Evolutionary conservation across 2,113 vertebrate genomes (phyloP), one percentile per base, ranked within the genome.

Genomic region (Mixornis gularis): DNA sequence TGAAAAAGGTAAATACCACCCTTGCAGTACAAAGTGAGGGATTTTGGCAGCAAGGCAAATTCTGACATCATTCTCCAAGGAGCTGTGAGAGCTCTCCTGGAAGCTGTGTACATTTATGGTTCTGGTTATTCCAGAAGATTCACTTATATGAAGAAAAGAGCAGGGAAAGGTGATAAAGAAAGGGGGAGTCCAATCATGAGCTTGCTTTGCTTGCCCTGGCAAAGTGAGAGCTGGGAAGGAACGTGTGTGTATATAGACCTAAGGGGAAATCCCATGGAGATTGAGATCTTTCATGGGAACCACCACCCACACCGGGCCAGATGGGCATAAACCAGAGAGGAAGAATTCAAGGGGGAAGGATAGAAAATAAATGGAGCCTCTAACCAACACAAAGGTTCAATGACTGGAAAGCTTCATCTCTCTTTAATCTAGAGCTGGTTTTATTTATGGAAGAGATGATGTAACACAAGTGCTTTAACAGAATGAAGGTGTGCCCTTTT

Each of bases 1-100:
- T 92, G 92, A 76, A 89, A 91, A 91, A 52, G 51, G 85, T 91
- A 96, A 95, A 91, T 70, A 85, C 29, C 79, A 40, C 43, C 13
- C 26, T 63, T 16, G 2, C 43, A 63, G 36, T 68, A 72, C 3
- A 1, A 93, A 84, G 27, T 65, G 44, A 62, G 71, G 14, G 26
- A 1, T 68, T 85, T 79, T 55, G 71, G 79, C 87, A 82, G 66
- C 77, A 76, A 89, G 29, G 63, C 51, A 74, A 76, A 49, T 41
- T 55, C 49, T 69, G 43, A 72, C 1, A 0, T n/a, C 21, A 21
- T 64, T 92, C 52, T 74, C 60, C 69, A 60, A 63, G 48, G 43
- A 69, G 43, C 38, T 78, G 17, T 38, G 60, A 80, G 83, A 60
- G 17, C 60, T 80, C 25, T 65, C 22, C 17, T 70, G 46, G 13